Evolutionary conservation across 2,888 invertebrate species (phyloP), one percentile per base, ranked within the genome.

Genomic region (Liposcelis brunnea): DNA sequence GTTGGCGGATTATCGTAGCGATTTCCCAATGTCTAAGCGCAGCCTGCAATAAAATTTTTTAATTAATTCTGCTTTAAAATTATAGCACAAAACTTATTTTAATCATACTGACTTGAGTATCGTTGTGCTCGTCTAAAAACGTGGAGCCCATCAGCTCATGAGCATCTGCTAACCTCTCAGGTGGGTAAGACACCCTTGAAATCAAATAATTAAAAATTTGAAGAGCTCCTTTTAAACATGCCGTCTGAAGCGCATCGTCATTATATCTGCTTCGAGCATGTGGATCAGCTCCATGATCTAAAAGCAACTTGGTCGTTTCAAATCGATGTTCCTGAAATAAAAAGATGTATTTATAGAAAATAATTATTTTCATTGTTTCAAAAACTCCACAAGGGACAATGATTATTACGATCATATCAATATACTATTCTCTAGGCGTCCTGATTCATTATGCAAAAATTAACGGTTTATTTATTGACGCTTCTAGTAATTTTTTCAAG

Each of bases 61-160:
- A n/a, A n/a, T n/a, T n/a, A n/a, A n/a, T n/a, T n/a, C n/a, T n/a
- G n/a, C n/a, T n/a, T n/a, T n/a, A n/a, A n/a, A n/a, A n/a, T n/a
- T n/a, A n/a, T n/a, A n/a, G n/a, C n/a, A n/a, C n/a, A n/a, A n/a
- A n/a, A n/a, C n/a, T n/a, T n/a, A n/a, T n/a, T n/a, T n/a, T n/a
- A n/a, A n/a, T n/a, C n/a, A n/a, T n/a, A n/a, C n/a, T n/a, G 11
- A 49, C 48, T 44, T 56, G 63, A 8, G 74, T 72, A 63, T 87
- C 84, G 63, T 81, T 80, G 61, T 81, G 79, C 63, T 89, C 89
- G 63, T 91, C 89, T 43, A 91, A 69, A 65, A 80, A 86, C 46
- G 90, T 87, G 15, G 87, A 75, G 2, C 84, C 90, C 59, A 91
- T 77, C 54, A 93, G 66, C 64, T 93, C 91, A 60, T 83, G 77